A percentile compares a stretch with the other conserved stretches of the same genome.
Conservation (phyloP, 2,888 invertebrate species). For the Microctonus hyperodae region DNA sequence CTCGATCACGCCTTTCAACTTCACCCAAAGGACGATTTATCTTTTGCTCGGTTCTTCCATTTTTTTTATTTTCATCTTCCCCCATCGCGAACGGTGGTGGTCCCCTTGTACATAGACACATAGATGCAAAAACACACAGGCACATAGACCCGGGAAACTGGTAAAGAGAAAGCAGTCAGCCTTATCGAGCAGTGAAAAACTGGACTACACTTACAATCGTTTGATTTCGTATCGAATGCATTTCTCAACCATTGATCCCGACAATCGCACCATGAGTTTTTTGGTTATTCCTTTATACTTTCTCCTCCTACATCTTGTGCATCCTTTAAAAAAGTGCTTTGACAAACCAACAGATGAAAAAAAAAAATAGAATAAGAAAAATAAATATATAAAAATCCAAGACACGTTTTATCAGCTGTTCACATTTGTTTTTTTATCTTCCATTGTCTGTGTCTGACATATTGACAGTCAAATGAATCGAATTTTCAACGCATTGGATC, state of each 20-base stretch:
- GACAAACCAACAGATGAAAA: constrained; percentile 12
- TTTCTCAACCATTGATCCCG: constrained; percentile 33
- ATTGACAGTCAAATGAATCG: constrained; percentile 13
- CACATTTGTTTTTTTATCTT: neutral
- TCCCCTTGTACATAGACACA: neutral
- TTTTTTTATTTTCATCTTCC: neutral
- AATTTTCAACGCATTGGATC: neutral
- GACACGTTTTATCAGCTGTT: constrained; percentile 20
- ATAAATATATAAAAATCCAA: neutral
- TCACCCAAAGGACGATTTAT: constrained; percentile 30
- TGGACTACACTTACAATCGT: constrained; percentile 10
- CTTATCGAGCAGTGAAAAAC: constrained; percentile 9
- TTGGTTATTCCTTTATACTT: constrained; percentile 8
- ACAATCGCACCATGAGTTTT: constrained; percentile 22
- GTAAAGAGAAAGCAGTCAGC: neutral
- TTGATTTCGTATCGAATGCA: constrained; percentile 34
- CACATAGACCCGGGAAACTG: neutral
- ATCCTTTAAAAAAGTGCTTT: constrained; percentile 23
- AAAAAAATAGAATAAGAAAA: neutral
- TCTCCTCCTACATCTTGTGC: constrained; percentile 16
- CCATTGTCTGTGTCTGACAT: neutral
- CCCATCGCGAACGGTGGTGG: neutral
- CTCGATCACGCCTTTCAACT: constrained; percentile 34
- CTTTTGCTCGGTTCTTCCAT: neutral
- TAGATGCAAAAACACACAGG: too few species aligned